Evolutionary conservation across 2,797 vertebrate genomes (phyloP), one percentile per base, ranked within the genome.

Genomic region (Hypotaenidia okinawae): DNA sequence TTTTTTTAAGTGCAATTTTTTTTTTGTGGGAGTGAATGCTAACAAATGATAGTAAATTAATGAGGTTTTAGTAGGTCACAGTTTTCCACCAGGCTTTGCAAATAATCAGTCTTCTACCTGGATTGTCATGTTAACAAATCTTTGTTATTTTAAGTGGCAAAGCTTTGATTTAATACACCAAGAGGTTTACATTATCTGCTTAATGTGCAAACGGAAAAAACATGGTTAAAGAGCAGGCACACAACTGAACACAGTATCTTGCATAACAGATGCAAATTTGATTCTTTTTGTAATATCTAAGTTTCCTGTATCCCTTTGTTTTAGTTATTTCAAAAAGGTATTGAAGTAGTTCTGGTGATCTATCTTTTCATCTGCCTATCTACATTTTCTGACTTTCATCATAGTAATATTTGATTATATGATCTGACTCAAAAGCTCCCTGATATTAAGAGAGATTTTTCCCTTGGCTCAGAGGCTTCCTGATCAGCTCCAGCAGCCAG

Each of bases 261-360:
- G 1, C 8, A 10, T 64, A 88, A 66, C 10, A 62, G 52, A 49
- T 49, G 30, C 3, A 63, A 81, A 88, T 55, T 74, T 82, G 7
- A 59, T 62, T 84, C 6, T 84, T 82, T 84, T 66, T 82, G 25
- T 63, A 54, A 55, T 75, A 45, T 21, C 16, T 41, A n/a, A 49
- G 14, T 64, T 37, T 69, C 73, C 18, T 90, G 2, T 79, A 55
- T 35, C 35, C 10, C 9, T 84, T 88, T 86, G 12, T 27, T 89
- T 78, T 47, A 69, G 47, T n/a, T 64, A 55, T 75, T 90, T 73
- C n/a, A 87, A 43, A 81, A 79, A 88, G 15, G 15, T 81, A 66
- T 25, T 84, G 33, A 86, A 93, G 23, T 28, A 33, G 4, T 70
- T 88, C 35, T 92, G 21, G 32, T 74, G 59, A 35, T 69, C 58